Evolutionary conservation across 2,113 vertebrate species (phyloP).

Genomic region (Theristicus caerulescens): DNA sequence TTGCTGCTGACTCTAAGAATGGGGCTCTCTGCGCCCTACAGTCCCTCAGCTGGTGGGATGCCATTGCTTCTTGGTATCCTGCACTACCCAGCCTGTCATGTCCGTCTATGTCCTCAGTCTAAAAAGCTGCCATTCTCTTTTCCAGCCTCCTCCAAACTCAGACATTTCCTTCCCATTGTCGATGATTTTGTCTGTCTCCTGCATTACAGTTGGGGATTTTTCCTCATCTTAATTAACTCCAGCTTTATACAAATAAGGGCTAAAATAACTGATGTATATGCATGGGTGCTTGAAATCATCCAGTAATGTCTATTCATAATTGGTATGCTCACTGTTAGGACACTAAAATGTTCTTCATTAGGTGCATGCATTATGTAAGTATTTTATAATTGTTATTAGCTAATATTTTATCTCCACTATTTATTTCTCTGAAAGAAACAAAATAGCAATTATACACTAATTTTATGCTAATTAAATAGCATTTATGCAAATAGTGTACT

Average conservation of each 20-base stretch:
- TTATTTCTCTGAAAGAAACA: conserved; percentile 22
- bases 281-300: neutral
- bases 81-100: neutral
- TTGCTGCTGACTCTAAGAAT: neutral
- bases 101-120: neutral
- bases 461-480: conserved; percentile 6
- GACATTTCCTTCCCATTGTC: neutral
- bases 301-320: neutral
- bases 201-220: neutral
- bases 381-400: conserved; percentile 13
- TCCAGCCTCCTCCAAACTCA: neutral
- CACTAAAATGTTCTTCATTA: neutral
- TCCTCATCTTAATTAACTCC: neutral
- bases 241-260: neutral
- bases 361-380: neutral
- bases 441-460: conserved; percentile 12
- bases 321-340: neutral
- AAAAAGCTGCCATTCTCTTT: neutral
- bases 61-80: neutral
- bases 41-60: neutral
- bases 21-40: neutral
- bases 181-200: neutral
- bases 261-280: neutral
- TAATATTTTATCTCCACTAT: neutral
- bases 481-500: neutral